Evolutionary conservation across 2,888 invertebrate species (phyloP).

Genomic region (Leptura quadrifasciata): DNA sequence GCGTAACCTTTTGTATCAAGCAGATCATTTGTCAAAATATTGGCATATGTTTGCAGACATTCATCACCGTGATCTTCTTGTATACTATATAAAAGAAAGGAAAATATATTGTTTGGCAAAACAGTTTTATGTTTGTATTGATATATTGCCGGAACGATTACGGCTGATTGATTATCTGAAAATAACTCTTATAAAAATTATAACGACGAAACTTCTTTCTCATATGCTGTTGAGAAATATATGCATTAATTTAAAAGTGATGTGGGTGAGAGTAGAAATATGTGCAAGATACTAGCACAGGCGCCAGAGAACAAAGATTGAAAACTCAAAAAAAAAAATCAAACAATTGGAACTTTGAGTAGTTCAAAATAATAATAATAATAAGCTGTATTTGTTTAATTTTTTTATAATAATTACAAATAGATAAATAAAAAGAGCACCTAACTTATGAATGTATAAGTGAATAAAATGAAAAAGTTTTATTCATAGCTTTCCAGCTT

Average conservation of each 20-base stretch:
- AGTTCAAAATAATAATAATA: no score
- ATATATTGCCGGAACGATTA: conserved; percentile 42
- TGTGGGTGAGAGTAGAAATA: background rate
- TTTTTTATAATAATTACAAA: no score
- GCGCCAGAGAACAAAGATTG: no score
- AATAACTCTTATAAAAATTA: background rate
- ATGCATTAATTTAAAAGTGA: background rate
- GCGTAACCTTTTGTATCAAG: conserved; percentile 18
- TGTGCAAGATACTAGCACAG: no score
- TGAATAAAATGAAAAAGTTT: no score
- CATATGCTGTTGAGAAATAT: background rate
- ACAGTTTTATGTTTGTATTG: conserved; percentile 34
- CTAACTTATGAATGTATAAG: no score
- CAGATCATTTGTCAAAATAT: conserved; percentile 50
- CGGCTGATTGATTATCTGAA: conserved; percentile 41
- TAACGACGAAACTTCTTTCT: background rate
- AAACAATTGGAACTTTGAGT: no score
- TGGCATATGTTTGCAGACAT: conserved; percentile 47
- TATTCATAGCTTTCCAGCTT: no score
- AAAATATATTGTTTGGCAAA: conserved; percentile 44
- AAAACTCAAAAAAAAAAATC: no score
- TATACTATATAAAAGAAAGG: conserved; percentile 33
- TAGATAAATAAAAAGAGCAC: no score
- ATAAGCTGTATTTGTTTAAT: no score
- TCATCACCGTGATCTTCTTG: conserved; percentile 41